Evolutionary conservation across 2,797 vertebrate genomes (phyloP).

Genomic region (Zenarchopterus dispar): DNA sequence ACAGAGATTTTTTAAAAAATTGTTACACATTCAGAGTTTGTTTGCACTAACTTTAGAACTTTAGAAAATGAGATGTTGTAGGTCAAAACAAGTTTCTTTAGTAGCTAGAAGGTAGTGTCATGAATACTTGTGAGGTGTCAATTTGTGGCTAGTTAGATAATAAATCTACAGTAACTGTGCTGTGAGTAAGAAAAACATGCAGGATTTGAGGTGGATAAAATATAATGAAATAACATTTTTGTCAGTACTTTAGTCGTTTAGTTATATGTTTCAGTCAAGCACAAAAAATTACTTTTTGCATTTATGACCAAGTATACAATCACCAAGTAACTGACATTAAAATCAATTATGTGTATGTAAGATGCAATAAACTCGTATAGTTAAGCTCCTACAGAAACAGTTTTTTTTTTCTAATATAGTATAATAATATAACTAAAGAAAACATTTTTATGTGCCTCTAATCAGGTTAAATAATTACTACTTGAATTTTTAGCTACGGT

Average conservation of each 20-base stretch:
- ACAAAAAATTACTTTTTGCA: not conserved
- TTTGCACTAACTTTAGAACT: not conserved
- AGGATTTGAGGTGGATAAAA: constrained; percentile 22
- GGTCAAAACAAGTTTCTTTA: constrained; percentile 18
- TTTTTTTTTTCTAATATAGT: no score
- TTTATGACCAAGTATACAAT: constrained; percentile 4
- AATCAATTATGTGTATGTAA: constrained; percentile 1
- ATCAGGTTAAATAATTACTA: not conserved
- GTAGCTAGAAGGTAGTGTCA: constrained; percentile 1
- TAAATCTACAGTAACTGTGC: constrained; percentile 13
- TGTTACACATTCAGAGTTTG: constrained; percentile 4
- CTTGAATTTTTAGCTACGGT: no score
- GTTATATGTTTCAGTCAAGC: not conserved
- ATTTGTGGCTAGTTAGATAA: constrained; percentile 27
- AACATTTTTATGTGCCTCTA: not conserved
- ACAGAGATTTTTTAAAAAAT: not conserved
- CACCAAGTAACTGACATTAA: not conserved
- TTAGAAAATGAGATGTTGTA: constrained; percentile 1
- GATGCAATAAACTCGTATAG: not conserved
- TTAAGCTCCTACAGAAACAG: not conserved
- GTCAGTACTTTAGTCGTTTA: constrained; percentile 1
- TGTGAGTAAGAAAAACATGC: constrained; percentile 14
- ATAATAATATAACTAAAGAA: not conserved
- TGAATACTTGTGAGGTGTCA: constrained; percentile 2
- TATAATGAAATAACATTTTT: constrained; percentile 7